phyloP scores from a whole-genome alignment of 1,140 invertebrate species.

The Ostrea denselamellosa region DNA sequence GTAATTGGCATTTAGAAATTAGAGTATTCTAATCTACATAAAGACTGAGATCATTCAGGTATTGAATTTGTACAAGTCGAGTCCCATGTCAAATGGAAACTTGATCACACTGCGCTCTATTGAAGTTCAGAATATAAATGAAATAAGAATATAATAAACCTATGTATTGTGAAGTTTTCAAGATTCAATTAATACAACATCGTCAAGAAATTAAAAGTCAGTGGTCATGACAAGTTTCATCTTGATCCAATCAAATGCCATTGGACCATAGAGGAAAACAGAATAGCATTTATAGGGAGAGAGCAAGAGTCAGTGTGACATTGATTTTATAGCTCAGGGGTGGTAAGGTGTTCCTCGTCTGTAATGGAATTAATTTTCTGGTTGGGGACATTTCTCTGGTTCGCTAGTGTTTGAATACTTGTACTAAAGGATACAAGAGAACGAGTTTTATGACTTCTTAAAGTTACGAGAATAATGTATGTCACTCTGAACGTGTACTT shows the following conservation, averaged over 20 bases:
- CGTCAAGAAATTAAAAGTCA: neutral
- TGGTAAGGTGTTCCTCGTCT: too few relatives aligned
- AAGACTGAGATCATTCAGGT: conserved; percentile 1
- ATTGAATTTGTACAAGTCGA: conserved; percentile 13
- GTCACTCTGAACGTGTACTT: too few relatives aligned
- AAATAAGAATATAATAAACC: neutral
- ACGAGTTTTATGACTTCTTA: too few relatives aligned
- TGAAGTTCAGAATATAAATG: neutral
- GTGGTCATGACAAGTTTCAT: conserved; percentile 22
- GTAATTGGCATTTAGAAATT: neutral
- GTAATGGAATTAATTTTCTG: too few relatives aligned
- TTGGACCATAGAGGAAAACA: neutral
- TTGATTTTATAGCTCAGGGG: neutral
- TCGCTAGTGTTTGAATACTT: too few relatives aligned
- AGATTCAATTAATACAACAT: neutral
- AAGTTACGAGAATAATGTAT: too few relatives aligned
- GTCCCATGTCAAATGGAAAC: neutral
- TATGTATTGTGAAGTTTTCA: neutral
- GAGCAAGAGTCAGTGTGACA: neutral
- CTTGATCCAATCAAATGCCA: neutral
- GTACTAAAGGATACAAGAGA: too few relatives aligned
- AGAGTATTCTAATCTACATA: neutral
- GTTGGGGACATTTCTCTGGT: too few relatives aligned
- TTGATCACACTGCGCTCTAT: neutral
- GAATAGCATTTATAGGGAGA: neutral